Evolutionary conservation across 53 echinoderm and acorn worm genomes (phyloP).

Genomic region (Temnopleurus reevesii): DNA sequence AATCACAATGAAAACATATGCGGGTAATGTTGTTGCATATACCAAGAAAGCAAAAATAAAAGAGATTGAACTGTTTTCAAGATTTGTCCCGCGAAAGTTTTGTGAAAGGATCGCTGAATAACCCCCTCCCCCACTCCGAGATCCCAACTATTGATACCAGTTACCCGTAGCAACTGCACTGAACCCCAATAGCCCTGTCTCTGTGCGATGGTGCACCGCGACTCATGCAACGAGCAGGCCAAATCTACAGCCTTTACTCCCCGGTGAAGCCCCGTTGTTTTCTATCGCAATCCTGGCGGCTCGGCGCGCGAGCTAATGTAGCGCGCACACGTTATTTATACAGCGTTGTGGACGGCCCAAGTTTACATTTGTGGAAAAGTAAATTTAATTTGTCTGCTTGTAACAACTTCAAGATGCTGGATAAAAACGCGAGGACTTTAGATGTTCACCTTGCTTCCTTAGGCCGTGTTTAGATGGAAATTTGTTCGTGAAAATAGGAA

Average conservation of each 20-base stretch:
- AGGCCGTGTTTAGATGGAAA: neutral
- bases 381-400: neutral
- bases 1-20: neutral
- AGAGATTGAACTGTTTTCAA: neutral
- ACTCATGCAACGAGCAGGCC: too few species aligned
- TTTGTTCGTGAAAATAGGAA: neutral
- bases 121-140: neutral
- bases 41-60: neutral
- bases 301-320: too few species aligned
- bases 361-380: slow-evolving; percentile 17
- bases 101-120: neutral
- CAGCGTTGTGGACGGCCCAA: neutral
- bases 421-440: neutral
- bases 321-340: neutral
- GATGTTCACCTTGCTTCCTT: neutral
- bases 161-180: slow-evolving; percentile 24
- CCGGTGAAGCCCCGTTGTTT: too few species aligned
- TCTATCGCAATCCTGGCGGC: too few species aligned
- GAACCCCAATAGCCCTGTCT: too few species aligned
- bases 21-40: too few species aligned
- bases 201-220: too few species aligned
- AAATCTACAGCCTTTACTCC: too few species aligned
- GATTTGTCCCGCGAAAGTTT: neutral
- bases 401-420: slow-evolving; percentile 4
- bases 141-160: neutral